phyloP scores from a whole-genome alignment of 2,113 vertebrate species.

The Platysternon megacephalum region DNA sequence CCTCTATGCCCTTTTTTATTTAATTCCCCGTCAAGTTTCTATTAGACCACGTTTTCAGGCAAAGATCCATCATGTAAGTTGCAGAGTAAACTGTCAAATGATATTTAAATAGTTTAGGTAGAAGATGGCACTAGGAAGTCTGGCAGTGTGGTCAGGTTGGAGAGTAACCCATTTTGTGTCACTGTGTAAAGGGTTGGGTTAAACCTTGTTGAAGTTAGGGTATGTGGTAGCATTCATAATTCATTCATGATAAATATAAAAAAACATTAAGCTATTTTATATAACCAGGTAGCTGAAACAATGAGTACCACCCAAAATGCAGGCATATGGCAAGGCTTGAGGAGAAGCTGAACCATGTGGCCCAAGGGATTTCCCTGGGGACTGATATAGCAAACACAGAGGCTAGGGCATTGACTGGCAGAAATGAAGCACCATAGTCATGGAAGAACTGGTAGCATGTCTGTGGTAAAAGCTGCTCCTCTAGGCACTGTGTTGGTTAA shows the following conservation, averaged over 20 bases:
- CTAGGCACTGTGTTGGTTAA: not conserved
- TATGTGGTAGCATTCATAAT: not conserved
- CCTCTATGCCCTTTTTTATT: not conserved
- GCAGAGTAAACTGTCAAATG: not conserved
- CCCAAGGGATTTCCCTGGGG: not conserved
- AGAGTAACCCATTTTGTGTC: not conserved
- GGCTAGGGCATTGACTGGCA: not conserved
- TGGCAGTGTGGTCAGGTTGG: not conserved
- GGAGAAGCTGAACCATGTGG: not conserved
- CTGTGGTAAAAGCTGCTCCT: not conserved
- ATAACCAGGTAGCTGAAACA: not conserved
- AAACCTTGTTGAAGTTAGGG: not conserved
- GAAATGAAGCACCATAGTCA: not conserved
- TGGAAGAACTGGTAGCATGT: not conserved
- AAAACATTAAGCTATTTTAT: not conserved
- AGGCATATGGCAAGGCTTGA: not conserved
- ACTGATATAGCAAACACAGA: not conserved
- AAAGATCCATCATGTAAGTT: not conserved
- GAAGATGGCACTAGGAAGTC: not conserved
- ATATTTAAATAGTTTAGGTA: not conserved
- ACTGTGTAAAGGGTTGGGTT: not conserved
- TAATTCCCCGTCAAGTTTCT: not conserved
- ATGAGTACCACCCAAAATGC: not conserved
- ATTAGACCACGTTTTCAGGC: not conserved
- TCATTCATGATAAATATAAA: not conserved